These are phyloP conservation scores for Ia io DNA, from an alignment of 2,113 vertebrate genomes.

Conservation along the genomic window DNA sequence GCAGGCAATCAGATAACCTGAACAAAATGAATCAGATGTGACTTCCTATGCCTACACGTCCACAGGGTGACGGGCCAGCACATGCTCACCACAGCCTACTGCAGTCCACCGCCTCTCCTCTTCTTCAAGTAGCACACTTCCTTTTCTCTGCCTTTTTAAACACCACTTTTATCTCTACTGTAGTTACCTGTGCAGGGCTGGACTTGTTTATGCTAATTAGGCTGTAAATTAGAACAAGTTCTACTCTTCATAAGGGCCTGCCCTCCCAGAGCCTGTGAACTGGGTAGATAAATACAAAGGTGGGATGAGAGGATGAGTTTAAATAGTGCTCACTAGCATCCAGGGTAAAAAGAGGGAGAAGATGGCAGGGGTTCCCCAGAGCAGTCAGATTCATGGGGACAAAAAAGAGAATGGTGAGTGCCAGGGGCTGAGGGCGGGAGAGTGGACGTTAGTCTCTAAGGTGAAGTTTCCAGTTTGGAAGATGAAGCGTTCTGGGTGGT, in stretches of 20 bases:
- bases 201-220: background rate
- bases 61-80: no score
- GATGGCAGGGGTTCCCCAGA: background rate
- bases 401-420: no score
- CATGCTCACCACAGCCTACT: background rate
- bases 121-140: background rate
- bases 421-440: background rate
- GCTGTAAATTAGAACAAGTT: background rate
- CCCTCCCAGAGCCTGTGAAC: background rate
- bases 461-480: background rate
- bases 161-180: background rate
- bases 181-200: background rate
- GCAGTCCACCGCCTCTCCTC: background rate
- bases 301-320: background rate
- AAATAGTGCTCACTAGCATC: background rate
- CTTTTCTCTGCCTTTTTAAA: background rate
- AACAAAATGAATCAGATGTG: background rate
- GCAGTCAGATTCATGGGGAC: background rate
- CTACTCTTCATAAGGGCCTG: background rate
- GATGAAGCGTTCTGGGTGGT: background rate
- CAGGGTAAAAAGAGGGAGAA: background rate
- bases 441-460: accelerated
- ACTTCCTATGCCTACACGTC: background rate
- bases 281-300: accelerated
- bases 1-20: background rate